A percentile compares a stretch with the other conserved stretches of the same genome.
Conservation (phyloP, 2,797 vertebrate species). For the Propithecus perrieri region DNA sequence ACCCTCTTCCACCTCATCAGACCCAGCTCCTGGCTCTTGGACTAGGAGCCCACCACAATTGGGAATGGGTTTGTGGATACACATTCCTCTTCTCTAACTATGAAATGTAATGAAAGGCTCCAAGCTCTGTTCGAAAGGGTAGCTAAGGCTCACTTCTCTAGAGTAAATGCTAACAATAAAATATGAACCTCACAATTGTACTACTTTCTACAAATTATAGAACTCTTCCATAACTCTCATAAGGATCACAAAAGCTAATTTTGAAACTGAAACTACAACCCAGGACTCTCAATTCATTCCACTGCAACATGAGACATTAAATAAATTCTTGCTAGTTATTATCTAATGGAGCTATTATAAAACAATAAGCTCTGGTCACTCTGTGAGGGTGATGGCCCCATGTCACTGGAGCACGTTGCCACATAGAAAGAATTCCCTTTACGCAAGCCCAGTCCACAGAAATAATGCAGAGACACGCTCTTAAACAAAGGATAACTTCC, state of each 20-base stretch:
- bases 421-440: background rate
- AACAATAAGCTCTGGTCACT: background rate
- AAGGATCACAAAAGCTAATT: background rate
- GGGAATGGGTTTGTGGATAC: background rate
- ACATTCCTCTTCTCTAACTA: background rate
- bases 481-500: constrained; percentile 55
- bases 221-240: background rate
- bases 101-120: background rate
- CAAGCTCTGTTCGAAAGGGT: background rate
- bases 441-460: background rate
- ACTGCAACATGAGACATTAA: background rate
- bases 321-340: background rate
- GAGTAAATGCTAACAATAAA: background rate
- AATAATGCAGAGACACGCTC: background rate
- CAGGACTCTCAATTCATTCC: background rate
- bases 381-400: background rate
- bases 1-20: background rate
- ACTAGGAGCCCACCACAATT: background rate
- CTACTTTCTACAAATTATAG: background rate
- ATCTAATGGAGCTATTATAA: background rate
- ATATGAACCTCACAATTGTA: background rate
- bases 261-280: background rate
- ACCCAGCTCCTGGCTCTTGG: background rate
- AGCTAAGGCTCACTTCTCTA: background rate
- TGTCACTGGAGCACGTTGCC: background rate